A percentile compares a stretch with the other conserved stretches of the same genome.
Evolutionary conservation across 2,888 invertebrate genomes (phyloP).

Genomic region (Drosophila infuscata): DNA sequence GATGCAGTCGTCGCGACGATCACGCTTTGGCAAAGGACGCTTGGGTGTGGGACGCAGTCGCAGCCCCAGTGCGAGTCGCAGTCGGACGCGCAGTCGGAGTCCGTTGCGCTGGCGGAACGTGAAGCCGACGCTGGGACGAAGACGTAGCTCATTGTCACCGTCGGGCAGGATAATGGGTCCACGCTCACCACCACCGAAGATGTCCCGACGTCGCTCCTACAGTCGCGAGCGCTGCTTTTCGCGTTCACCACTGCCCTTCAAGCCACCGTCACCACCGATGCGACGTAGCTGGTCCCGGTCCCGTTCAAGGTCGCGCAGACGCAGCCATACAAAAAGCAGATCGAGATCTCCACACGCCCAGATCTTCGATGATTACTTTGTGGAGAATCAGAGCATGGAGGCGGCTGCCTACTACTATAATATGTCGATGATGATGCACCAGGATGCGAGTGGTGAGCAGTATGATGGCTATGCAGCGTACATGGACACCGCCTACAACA

Average conservation of each 20-base stretch:
- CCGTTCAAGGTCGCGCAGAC: conserved; percentile 39
- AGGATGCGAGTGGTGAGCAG: conserved; percentile 58
- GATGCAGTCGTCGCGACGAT: conserved; percentile 57
- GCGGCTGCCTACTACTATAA: conserved; percentile 81
- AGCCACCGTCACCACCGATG: conserved; percentile 84
- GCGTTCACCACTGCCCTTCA: conserved; percentile 82
- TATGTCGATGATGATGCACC: conserved; percentile 68
- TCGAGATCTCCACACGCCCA: conserved; percentile 50
- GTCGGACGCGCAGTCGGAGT: conserved; percentile 81
- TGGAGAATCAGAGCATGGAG: conserved; percentile 54
- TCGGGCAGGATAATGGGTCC: conserved; percentile 57
- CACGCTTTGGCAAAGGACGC: conserved; percentile 44
- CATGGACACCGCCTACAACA: conserved; percentile 66
- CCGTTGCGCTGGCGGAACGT: conserved; percentile 63
- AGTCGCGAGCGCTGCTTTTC: conserved; percentile 79
- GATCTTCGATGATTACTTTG: conserved; percentile 65
- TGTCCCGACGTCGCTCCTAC: conserved; percentile 70
- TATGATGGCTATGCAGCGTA: conserved; percentile 73
- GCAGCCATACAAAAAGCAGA: conserved; percentile 35
- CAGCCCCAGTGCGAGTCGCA: conserved; percentile 75
- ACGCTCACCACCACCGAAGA: conserved; percentile 70
- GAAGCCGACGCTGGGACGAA: conserved; percentile 38
- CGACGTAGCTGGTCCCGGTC: conserved; percentile 75
- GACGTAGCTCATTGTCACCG: conserved; percentile 68
- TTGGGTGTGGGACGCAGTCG: conserved; percentile 49